These are phyloP conservation scores for Apeltes quadracus DNA, from an alignment of 2,113 vertebrate species.

Conservation along the genomic window DNA sequence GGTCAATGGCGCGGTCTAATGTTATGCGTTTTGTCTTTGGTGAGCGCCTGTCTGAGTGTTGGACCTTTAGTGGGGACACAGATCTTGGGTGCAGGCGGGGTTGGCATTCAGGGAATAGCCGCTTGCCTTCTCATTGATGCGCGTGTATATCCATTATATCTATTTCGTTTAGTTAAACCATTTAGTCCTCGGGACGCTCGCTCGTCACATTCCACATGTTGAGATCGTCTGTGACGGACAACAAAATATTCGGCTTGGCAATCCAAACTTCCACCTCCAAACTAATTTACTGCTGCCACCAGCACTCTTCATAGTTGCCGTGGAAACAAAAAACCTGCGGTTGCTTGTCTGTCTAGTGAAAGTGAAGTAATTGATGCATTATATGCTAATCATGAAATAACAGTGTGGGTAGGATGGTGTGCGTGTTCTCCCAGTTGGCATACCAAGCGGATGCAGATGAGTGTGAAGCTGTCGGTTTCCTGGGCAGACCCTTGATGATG, in stretches of 20 bases:
- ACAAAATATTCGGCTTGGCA: slow-evolving; percentile 39
- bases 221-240: slow-evolving; percentile 41
- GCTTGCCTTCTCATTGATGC: not conserved
- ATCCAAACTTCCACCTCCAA: slow-evolving; percentile 51
- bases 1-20: not conserved
- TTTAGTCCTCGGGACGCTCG: slow-evolving; percentile 7
- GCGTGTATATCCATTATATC: not conserved
- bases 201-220: slow-evolving; percentile 40
- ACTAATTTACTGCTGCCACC: slow-evolving; percentile 66
- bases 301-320: slow-evolving; percentile 69
- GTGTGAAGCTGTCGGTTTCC: slow-evolving; percentile 70
- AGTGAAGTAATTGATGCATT: slow-evolving; percentile 80
- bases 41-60: not conserved
- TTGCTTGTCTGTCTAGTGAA: slow-evolving; percentile 66
- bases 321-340: slow-evolving; percentile 73
- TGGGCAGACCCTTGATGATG: slow-evolving; percentile 76
- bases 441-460: slow-evolving; percentile 79
- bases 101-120: not conserved
- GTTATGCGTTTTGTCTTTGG: not conserved
- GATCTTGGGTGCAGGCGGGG: not conserved
- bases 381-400: slow-evolving; percentile 78
- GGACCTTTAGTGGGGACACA: not conserved
- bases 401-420: slow-evolving; percentile 71
- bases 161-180: slow-evolving; percentile 13
- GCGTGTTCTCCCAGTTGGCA: slow-evolving; percentile 71